Evolutionary conservation across 2,113 vertebrate species (phyloP).

Genomic region (Phasianus colchicus): DNA sequence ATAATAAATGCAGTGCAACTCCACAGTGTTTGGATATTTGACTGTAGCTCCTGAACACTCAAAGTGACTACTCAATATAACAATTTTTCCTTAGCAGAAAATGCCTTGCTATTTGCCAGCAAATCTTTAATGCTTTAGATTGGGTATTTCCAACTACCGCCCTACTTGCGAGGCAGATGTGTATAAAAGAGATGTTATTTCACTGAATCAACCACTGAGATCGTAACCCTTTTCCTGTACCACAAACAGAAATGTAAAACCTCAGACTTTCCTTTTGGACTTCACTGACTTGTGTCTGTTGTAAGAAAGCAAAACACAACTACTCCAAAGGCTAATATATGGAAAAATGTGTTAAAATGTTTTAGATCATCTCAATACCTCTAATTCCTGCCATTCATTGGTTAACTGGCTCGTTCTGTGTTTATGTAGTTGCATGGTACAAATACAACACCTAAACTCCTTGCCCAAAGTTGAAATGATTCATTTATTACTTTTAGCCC

Average conservation of each 20-base stretch:
- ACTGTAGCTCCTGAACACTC: slow-evolving; percentile 62
- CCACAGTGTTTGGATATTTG: slow-evolving; percentile 41
- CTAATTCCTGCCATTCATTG: slow-evolving; percentile 32
- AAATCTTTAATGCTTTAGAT: slow-evolving; percentile 79
- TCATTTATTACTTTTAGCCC: slow-evolving; percentile 74
- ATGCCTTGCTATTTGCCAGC: slow-evolving; percentile 77
- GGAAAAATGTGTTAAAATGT: slow-evolving; percentile 68
- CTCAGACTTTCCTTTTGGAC: slow-evolving; percentile 77
- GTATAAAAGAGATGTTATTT: slow-evolving; percentile 81
- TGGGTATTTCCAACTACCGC: slow-evolving; percentile 80
- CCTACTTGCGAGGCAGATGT: slow-evolving; percentile 74
- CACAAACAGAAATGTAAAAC: slow-evolving; percentile 80
- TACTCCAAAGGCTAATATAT: slow-evolving; percentile 31
- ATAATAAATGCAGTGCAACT: slow-evolving; percentile 19
- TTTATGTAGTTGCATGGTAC: slow-evolving; percentile 76
- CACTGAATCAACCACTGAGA: slow-evolving; percentile 75
- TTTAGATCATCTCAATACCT: slow-evolving; percentile 33
- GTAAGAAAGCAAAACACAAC: slow-evolving; percentile 57
- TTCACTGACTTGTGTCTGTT: slow-evolving; percentile 57
- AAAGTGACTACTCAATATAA: slow-evolving; percentile 62
- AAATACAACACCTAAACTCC: slow-evolving; percentile 76
- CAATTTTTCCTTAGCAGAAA: slow-evolving; percentile 72
- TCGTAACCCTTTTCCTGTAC: slow-evolving; percentile 77
- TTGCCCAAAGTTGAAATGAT: slow-evolving; percentile 71
- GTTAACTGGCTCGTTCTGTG: slow-evolving; percentile 65